Base-by-base conservation (phyloP, 2,113 vertebrate species). In the Sturnus vulgaris region DNA sequence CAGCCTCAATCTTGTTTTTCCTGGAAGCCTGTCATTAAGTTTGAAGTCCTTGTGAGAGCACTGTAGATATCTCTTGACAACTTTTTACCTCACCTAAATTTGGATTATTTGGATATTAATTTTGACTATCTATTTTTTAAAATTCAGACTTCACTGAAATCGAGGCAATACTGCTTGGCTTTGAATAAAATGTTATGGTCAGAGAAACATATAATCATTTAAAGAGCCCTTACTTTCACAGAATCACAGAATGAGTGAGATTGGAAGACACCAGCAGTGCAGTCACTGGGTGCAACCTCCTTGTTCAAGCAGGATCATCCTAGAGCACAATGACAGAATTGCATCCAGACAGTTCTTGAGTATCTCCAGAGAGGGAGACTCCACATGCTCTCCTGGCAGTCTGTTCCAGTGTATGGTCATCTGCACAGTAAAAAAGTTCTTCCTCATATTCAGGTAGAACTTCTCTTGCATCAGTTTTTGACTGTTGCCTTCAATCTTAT, bases 1-100 rank as follows among this genome's bases (percentile, higher is more conserved):
- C 18, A 73, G 14, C 23, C 23, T n/a, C 33, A 19, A 50, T 46
- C 3, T 0, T 1, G 0, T 56, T 61, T 63, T 53, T 75, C 40
- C 46, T 0, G 2, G 61, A 28, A 23, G 6, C 1, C 0, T 4
- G 6, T 17, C n/a, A 21, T 59, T 82, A 46, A 85, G 15, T 18
- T 24, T 39, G 17, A 68, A 59, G 35, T 59, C 31, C 33, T 50
- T 55, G 13, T 19, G 22, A 60, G 16, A 82, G 6, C 10, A 21
- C 35, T 35, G 33, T 14, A n/a, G 17, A 20, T 59, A 64, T 23
- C 30, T 39, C 70, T 59, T 86, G 15, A 16, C 5, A 39, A 39
- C 15, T 71, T 82, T 85, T 71, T 37, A 46, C 18, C 11, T 47
- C 61, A 66, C 35, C 31, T 80, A 55, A 64, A 71, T 17, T 31